Base-by-base conservation (phyloP, 2,113 vertebrate species). In the Apodemus speciosus region DNA sequence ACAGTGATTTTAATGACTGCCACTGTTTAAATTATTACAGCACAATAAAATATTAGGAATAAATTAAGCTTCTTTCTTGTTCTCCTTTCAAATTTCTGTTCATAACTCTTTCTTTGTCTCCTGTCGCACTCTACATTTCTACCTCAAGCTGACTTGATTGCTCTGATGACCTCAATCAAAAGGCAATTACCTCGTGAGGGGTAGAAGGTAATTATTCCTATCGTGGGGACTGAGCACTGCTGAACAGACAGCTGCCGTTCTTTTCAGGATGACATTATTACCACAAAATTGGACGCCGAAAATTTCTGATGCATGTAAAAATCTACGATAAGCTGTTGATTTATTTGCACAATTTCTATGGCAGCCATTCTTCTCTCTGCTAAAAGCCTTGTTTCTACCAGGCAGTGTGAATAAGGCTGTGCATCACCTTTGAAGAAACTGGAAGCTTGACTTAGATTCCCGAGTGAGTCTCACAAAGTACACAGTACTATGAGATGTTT, bases 141-240 rank as follows among this genome's bases (percentile, higher is more conserved):
- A 97, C 98, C 98, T 98, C 98, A 98, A 96, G 95, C 96, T 97
- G 96, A 97, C 98, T 98, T 99, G 98, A 99, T 99, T 99, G 98
- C 98, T 98, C 98, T 97, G 98, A 99, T 99, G 99, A 99, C 99
- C 99, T 99, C 99, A 99, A 99, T 99, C 99, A 99, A 99, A 99
- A 99, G 98, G 98, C 98, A 99, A 99, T 99, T 99, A 99, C 99
- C 98, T 97, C 98, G 97, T 85, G 94, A 98, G 98, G 77, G 98
- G 98, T 98, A 95, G 97, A 97, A 98, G 98, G 98, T 98, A 99
- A 99, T 99, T 99, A 99, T 98, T 98, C 98, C 98, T 98, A 98
- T 98, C 98, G 97, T 98, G 95, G 95, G 99, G 98, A 99, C 92
- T 98, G 98, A 98, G 97, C 97, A 98, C 98, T 99, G 98, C 98